These are phyloP conservation scores for Rhynchotus rufescens DNA, from an alignment of 2,797 vertebrate genomes.

Conservation along the genomic window DNA sequence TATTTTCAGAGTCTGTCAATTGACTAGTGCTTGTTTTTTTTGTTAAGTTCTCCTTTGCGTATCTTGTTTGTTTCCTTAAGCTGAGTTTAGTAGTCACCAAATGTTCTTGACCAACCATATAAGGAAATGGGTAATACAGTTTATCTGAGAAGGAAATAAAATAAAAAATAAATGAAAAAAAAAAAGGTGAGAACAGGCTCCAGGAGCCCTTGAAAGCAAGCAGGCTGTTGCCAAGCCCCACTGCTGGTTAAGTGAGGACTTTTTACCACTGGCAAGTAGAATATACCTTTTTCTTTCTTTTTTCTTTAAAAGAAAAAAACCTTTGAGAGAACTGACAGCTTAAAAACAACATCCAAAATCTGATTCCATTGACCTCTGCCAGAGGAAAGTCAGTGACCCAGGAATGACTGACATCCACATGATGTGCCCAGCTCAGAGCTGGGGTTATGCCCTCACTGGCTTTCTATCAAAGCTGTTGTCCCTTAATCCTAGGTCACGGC, in stretches of 20 bases:
- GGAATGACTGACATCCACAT: neutral
- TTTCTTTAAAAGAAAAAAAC: too few species aligned
- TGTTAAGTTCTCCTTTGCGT: neutral
- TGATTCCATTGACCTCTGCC: neutral
- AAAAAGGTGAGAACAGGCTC: neutral
- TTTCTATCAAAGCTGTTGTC: accelerated
- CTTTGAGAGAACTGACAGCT: neutral
- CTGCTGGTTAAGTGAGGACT: neutral
- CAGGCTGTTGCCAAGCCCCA: neutral
- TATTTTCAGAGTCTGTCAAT: neutral
- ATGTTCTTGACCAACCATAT: neutral
- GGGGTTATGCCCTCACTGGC: neutral
- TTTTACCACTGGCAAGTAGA: neutral
- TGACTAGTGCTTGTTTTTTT: neutral
- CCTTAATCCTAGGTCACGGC: neutral
- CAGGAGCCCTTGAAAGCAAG: neutral
- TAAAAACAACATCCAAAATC: neutral
- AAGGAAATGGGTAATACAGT: neutral
- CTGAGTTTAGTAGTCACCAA: neutral
- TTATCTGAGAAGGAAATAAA: neutral
- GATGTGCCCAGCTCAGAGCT: neutral
- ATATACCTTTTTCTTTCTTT: neutral
- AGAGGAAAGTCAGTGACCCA: neutral
- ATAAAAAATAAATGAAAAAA: too few species aligned
- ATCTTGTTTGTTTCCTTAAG: neutral